Evolutionary conservation across 2,113 vertebrate species (phyloP), one percentile per base, ranked within the genome.

Genomic region (Pachycephala philippinensis): DNA sequence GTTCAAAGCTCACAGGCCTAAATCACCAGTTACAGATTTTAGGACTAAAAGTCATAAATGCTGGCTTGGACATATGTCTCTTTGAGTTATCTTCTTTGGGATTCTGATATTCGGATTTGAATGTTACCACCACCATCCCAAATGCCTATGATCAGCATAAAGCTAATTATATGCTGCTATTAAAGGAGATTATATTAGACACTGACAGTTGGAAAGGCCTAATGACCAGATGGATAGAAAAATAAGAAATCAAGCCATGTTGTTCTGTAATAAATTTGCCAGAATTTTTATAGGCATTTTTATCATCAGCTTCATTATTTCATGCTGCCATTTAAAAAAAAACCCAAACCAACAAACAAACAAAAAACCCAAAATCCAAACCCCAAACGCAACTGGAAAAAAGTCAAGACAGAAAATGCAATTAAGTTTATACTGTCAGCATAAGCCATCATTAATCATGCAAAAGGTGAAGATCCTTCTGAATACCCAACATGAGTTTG

Each of bases 161-260:
- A 98, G 94, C 93, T 97, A 98, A 98, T 97, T 97, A 97, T 92
- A 85, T 81, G 80, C 87, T 96, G 96, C 96, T 97, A 97, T 97
- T 98, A 98, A 97, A 97, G 94, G 90, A 98, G 96, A 98, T 97
- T 97, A 92, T 92, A 97, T 76, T 84, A 97, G 90, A 96, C 79
- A 93, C 77, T 98, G 97, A 98, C 97, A 98, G 97, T 97, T 98
- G 97, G 96, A 98, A 97, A 98, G 91, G 95, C 93, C 97, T 98
- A 98, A 98, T 98, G 97, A 97, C 97, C 97, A 98, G 97, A 96
- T 98, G 98, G 97, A 95, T 94, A 75, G 63, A 65, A 95, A 96
- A 96, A 92, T 63, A 90, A 84, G 87, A 64, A 80, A 60, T 35
- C 93, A 91, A 53, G 64, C 93, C 86, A 77, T 92, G 88, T 96